A percentile compares a stretch with the other conserved stretches of the same genome.
Conservation (phyloP, 2,888 invertebrate species). For the Diarsia mendica region DNA sequence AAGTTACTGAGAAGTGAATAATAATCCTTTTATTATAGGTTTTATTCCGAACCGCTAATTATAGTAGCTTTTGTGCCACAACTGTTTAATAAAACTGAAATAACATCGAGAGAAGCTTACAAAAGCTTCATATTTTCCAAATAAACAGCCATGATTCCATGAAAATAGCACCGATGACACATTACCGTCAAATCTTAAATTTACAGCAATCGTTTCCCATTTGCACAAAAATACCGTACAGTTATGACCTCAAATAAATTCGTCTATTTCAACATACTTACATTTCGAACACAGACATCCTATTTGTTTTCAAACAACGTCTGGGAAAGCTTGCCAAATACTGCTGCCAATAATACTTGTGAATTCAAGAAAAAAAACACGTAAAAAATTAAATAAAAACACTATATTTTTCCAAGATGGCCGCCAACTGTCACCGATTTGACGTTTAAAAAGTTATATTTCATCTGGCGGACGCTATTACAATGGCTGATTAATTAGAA, state of each 20-base stretch:
- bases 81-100: neutral
- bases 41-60: neutral
- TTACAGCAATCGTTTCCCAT: slow-evolving; percentile 47
- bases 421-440: slow-evolving; percentile 49
- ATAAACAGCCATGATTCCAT: neutral
- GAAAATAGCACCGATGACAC: slow-evolving; percentile 23
- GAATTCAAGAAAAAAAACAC: slow-evolving; percentile 38
- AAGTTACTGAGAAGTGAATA: neutral
- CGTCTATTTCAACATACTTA: slow-evolving; percentile 58
- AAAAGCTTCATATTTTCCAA: neutral
- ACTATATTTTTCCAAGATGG: slow-evolving; percentile 47
- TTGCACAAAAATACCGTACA: slow-evolving; percentile 47
- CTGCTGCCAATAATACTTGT: slow-evolving; percentile 53
- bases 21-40: neutral
- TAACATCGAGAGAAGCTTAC: neutral
- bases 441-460: slow-evolving; percentile 41
- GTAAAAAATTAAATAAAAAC: slow-evolving; percentile 37
- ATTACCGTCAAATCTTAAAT: slow-evolving; percentile 33
- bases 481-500: slow-evolving; percentile 30
- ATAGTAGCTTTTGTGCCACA: neutral
- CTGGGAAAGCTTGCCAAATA: slow-evolving; percentile 63
- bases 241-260: slow-evolving; percentile 62
- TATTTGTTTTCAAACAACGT: slow-evolving; percentile 64
- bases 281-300: slow-evolving; percentile 39
- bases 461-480: slow-evolving; percentile 35